Percentiles rank a stretch among this genome's conserved stretches.
These are phyloP conservation scores for Ginglymostoma cirratum DNA, from an alignment of 2,113 vertebrate genomes.

Conservation along the genomic window DNA sequence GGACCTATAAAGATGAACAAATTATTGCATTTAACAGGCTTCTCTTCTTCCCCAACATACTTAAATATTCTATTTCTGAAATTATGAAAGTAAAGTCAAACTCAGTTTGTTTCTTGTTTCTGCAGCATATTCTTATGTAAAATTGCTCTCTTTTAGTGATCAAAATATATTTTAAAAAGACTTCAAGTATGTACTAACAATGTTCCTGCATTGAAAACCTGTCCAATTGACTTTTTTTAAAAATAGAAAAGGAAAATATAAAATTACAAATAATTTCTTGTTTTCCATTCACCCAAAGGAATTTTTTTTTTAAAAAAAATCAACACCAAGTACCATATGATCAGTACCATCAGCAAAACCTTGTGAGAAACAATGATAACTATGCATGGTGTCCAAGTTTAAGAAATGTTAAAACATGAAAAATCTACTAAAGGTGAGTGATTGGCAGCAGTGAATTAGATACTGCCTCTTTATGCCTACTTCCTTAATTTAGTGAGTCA, in stretches of 20 bases:
- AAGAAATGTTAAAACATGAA: not conserved
- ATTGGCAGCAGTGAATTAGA: not conserved
- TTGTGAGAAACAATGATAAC: not conserved
- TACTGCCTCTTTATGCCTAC: not conserved
- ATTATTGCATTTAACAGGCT: not conserved
- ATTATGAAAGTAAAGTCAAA: not conserved
- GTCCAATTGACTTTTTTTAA: not conserved
- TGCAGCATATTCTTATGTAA: not conserved
- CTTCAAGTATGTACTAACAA: not conserved
- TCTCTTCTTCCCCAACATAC: not conserved
- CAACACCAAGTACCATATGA: not conserved
- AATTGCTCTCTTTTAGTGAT: not conserved
- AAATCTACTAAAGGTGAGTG: not conserved
- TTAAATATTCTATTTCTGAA: not conserved
- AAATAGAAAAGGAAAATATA: not conserved
- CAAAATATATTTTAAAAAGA: not conserved
- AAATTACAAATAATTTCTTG: not conserved
- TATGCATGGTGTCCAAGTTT: not conserved
- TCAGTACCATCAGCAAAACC: not conserved
- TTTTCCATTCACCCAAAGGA: not conserved
- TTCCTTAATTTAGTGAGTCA: not conserved
- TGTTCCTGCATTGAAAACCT: not conserved
- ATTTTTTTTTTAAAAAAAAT: not conserved
- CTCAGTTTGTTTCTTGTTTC: not conserved
- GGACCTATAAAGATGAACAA: slow-evolving; percentile 1